These are phyloP conservation scores for Sesia apiformis DNA, from an alignment of 2,888 invertebrate genomes.

Conservation along the genomic window DNA sequence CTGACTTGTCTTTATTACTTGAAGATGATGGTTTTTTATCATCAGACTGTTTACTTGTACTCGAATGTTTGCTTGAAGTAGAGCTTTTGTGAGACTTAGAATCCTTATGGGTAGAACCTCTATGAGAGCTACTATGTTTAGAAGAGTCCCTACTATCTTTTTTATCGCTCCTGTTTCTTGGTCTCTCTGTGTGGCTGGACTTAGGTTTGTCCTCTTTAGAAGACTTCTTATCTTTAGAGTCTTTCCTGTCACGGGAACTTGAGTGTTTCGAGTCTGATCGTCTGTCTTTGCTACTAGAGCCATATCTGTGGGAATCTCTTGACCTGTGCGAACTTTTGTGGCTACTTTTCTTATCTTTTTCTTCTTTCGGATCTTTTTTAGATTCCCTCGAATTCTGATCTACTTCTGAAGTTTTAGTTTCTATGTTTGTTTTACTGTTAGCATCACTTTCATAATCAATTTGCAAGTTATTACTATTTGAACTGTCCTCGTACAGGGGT, in stretches of 20 bases:
- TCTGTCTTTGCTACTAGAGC: slow-evolving; percentile 54
- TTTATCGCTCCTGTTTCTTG: slow-evolving; percentile 45
- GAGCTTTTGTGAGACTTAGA: slow-evolving; percentile 49
- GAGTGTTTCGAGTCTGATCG: slow-evolving; percentile 53
- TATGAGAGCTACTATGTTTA: slow-evolving; percentile 53
- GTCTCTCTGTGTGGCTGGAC: slow-evolving; percentile 42
- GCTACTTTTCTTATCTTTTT: slow-evolving; percentile 46
- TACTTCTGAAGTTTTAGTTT: slow-evolving; percentile 38
- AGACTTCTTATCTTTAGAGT: slow-evolving; percentile 41
- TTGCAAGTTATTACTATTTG: slow-evolving; percentile 57
- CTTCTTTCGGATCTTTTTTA: slow-evolving; percentile 47
- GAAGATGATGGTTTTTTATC: slow-evolving; percentile 49
- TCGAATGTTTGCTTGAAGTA: slow-evolving; percentile 44
- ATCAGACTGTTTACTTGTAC: slow-evolving; percentile 47
- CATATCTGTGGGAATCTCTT: slow-evolving; percentile 51
- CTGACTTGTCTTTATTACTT: slow-evolving; percentile 46
- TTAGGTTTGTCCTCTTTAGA: slow-evolving; percentile 57
- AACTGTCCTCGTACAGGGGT: slow-evolving; percentile 59
- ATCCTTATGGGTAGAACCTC: slow-evolving; percentile 39
- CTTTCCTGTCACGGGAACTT: slow-evolving; percentile 45
- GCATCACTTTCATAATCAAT: slow-evolving; percentile 67
- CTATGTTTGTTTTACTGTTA: slow-evolving; percentile 57
- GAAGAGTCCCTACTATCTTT: slow-evolving; percentile 57
- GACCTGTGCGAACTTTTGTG: slow-evolving; percentile 56
- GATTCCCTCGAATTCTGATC: slow-evolving; percentile 45